Evolutionary conservation across 2,113 vertebrate species (phyloP), one percentile per base, ranked within the genome.

Genomic region (Prionailurus bengalensis): DNA sequence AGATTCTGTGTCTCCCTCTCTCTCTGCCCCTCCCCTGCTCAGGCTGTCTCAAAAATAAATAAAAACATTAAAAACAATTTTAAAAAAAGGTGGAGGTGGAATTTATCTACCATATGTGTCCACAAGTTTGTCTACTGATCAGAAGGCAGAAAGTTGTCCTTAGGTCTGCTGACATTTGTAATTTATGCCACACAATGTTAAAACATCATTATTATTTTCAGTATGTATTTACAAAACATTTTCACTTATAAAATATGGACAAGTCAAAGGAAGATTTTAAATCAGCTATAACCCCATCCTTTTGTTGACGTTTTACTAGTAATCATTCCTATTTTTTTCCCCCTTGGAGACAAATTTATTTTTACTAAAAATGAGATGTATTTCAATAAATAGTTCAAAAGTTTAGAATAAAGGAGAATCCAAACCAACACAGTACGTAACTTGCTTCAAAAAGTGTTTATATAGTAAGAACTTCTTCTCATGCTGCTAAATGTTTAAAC

Each of bases 291-390:
- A 92, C 3, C 2, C 42, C 27, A 81, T 58, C 12, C 4, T 74
- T 42, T 78, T 68, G 10, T 42, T 91, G 81, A 83, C 6, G 58
- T 70, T 96, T 89, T 70, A 80, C 39, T 91, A 88, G 74, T 87
- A 90, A 91, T 76, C 4, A 80, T 48, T 48, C 19, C 48, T 53
- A 42, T 21, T 42, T 94, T 94, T 91, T 89, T 91, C 15, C 53
- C 58, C 27, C 27, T 27, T 73, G n/a, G 7, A 93, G n/a, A 68
- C 31, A 70, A 53, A 79, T 88, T 78, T 78, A 90, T 78, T 91
- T 91, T 95, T 90, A 76, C 48, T 79, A 86, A 90, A 81, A 96
- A 89, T 83, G 92, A 94, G 45, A 83, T 83, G 58, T 70, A 68
- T 1, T 23, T 82, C 63, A 80, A 79, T 71, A 71, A 92, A n/a